Evolutionary conservation across 2,797 vertebrate species (phyloP).

Genomic region (Coilia nasus): DNA sequence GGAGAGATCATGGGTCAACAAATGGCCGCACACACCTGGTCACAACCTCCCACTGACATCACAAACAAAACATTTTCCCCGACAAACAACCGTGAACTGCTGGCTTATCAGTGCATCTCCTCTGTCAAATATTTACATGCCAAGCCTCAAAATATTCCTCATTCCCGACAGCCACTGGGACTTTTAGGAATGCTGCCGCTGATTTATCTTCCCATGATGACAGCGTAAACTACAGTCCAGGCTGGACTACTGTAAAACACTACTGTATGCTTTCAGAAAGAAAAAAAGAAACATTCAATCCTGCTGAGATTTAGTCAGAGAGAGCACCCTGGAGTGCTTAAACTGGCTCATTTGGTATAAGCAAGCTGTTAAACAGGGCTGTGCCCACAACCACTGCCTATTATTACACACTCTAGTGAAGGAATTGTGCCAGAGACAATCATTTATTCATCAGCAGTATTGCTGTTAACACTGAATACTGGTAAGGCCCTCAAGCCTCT

Average conservation of each 20-base stretch:
- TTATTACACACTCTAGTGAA: slow-evolving; percentile 28
- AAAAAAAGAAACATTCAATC: no score
- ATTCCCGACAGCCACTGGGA: background rate
- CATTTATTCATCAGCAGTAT: slow-evolving; percentile 42
- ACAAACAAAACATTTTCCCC: background rate
- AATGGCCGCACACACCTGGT: background rate
- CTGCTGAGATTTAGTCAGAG: background rate
- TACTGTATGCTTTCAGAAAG: background rate
- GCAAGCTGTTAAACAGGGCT: background rate
- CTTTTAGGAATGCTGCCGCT: background rate
- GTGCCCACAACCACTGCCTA: slow-evolving; percentile 28
- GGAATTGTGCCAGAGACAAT: slow-evolving; percentile 43
- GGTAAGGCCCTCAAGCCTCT: background rate
- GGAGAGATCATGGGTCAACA: background rate
- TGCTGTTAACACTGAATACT: slow-evolving; percentile 10
- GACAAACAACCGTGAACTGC: background rate
- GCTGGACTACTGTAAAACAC: background rate
- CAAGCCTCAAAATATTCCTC: background rate
- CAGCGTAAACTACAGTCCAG: background rate
- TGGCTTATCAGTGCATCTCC: background rate
- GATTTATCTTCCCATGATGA: background rate
- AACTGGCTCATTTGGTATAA: slow-evolving; percentile 15
- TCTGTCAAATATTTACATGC: slow-evolving; percentile 1
- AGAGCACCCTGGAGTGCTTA: background rate
- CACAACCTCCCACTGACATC: background rate